Percentiles rank a stretch among this genome's conserved stretches.
Conservation (phyloP, 2,888 invertebrate genomes). For the Chloromyia formosa region DNA sequence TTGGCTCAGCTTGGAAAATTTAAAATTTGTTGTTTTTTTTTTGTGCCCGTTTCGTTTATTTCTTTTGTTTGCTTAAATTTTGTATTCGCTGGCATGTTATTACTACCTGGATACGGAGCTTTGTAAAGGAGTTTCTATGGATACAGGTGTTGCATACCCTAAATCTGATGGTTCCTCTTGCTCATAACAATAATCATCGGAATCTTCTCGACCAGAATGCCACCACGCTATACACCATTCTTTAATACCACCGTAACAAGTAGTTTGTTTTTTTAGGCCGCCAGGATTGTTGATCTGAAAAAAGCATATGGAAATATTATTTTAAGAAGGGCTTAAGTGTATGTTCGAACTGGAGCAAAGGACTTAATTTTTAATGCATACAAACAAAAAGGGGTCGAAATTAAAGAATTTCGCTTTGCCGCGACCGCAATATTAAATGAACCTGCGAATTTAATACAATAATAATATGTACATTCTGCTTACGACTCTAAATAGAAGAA, state of each 20-base stretch:
- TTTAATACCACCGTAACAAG: constrained; percentile 66
- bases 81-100: constrained; percentile 33
- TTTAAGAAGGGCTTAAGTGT: too few species aligned
- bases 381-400: too few species aligned
- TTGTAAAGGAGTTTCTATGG: constrained; percentile 86
- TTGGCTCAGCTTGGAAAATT: too few species aligned
- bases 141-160: constrained; percentile 81
- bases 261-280: constrained; percentile 59
- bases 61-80: constrained; percentile 15
- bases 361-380: too few species aligned
- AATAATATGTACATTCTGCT: too few species aligned
- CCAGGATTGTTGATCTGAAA: constrained; percentile 61
- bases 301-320: too few species aligned
- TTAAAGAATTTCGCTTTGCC: too few species aligned
- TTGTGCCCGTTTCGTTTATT: constrained; percentile 23
- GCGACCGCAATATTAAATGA: too few species aligned
- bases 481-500: too few species aligned
- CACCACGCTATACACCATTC: constrained; percentile 91
- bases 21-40: background rate
- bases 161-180: constrained; percentile 81
- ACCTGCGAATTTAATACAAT: too few species aligned
- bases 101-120: constrained; percentile 80
- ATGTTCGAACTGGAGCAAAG: too few species aligned
- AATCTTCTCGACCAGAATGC: constrained; percentile 87
- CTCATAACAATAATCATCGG: constrained; percentile 76